These are phyloP conservation scores for Drosophila silvestris DNA, from an alignment of 2,888 invertebrate species.

Conservation along the genomic window DNA sequence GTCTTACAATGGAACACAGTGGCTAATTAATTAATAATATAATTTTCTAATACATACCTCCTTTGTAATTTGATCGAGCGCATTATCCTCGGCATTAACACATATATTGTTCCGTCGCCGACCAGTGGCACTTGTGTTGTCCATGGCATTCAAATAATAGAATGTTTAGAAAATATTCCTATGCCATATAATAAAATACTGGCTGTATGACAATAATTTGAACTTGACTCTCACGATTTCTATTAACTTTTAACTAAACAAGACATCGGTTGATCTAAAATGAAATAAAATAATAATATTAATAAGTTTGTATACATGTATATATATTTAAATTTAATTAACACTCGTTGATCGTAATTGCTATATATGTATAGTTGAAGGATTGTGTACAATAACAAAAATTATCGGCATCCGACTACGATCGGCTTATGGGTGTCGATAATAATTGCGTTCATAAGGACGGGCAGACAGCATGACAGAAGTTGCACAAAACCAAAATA, in stretches of 20 bases:
- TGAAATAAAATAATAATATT: not conserved
- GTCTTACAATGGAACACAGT: not conserved
- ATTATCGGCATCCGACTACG: not conserved
- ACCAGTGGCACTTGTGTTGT: constrained; percentile 86
- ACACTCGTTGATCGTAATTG: not conserved
- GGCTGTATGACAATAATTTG: not conserved
- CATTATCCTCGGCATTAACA: constrained; percentile 97
- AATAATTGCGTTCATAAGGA: not conserved
- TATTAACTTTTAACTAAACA: not conserved
- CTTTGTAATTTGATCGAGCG: constrained; percentile 97
- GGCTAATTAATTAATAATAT: not conserved
- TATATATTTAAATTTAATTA: too few relatives aligned
- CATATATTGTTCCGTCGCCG: constrained; percentile 93
- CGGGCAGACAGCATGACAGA: not conserved
- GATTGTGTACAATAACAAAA: not conserved
- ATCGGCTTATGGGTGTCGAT: too few relatives aligned
- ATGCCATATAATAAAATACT: constrained; percentile 3
- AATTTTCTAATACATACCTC: constrained; percentile 89
- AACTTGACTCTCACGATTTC: not conserved
- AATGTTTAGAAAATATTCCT: not conserved
- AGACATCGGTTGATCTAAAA: constrained; percentile 2
- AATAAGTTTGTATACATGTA: not conserved
- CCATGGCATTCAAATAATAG: constrained; percentile 72
- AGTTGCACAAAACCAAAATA: too few relatives aligned
- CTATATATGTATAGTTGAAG: not conserved